Evolutionary conservation across 2,113 vertebrate species (phyloP), one percentile per base, ranked within the genome.

Genomic region (Rhadina sibilatrix): DNA sequence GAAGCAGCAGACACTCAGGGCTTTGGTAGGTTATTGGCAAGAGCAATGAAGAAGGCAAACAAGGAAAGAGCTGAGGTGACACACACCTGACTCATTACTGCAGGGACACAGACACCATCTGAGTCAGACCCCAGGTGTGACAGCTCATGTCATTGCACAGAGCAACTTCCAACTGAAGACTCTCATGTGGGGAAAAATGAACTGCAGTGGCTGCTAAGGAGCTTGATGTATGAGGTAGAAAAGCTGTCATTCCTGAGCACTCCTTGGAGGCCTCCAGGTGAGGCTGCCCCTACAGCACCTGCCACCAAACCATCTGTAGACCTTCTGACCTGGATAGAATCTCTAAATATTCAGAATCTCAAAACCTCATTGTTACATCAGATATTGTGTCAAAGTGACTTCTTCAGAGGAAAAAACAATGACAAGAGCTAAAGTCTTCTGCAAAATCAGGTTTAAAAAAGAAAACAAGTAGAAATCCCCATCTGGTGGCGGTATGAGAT

Each of bases 1-100:
- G 83, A 17, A 54, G 47, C 30, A 66, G 82, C 8, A 78, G 10
- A 38, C 2, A 8, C 20, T 5, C 28, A 16, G 30, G 33, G 25
- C 38, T 66, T 7, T 15, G 20, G 38, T 13, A 46, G 12, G 11
- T 20, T 83, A 15, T 14, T 38, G 42, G 23, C 53, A 93, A 71
- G 35, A 50, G 9, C 50, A 40, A 15, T 25, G 52, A 70, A 44
- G 50, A 30, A 60, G 15, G 31, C n/a, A 91, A 47, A 57, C 22
- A 61, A 54, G 44, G 80, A 25, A 54, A 70, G 23, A 65, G 6
- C 52, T 47, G 38, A 31, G 35, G 30, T 35, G 38, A 66, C 35
- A 44, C 0, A 0, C 0, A 1, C 30, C 1, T 5, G 54, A 70
- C 44, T 66, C 31, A 23, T n/a, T 44, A 44, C 25, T 56, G 42